Base-by-base conservation (phyloP, 2,888 invertebrate species). In the Pandemis heparana region DNA sequence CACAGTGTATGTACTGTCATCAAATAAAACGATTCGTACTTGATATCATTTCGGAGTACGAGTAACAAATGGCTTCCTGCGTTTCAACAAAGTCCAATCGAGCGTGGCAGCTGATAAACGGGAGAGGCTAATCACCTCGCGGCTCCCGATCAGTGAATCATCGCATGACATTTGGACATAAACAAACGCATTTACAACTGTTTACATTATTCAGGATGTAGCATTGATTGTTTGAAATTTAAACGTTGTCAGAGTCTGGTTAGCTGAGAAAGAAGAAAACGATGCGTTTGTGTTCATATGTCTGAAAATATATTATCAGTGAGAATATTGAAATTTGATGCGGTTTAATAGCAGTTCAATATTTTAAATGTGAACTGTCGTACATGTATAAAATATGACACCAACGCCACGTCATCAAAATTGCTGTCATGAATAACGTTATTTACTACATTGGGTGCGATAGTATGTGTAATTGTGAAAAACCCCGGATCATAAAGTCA, bases 51-150 rank as follows among this genome's bases (percentile, higher is more conserved):
- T 73, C 64, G 39, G 41, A 23, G 32, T 73, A 68, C 67, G 39
- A n/a, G 46, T 73, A 69, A 73, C 69, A 69, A 68, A 73, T 64
- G 23, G 59, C 64, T 64, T 73, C 73, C 73, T 73, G 73, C 60
- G 38, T 51, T 51, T 63, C 68, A 64, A 64, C 68, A 68, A 68
- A 41, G 69, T 63, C 61, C 63, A 63, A 68, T 68, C 62, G 48
- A 16, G 53, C 48, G 65, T 51, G 65, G 16, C 51, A n/a, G 39
- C 65, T 53, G 65, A 65, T 65, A 65, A 65, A 65, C 65, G 65
- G 51, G 65, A 65, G 65, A 65, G 65, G 51, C 65, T 65, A 65
- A 65, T 65, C 51, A 65, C 65, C 65, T 38, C 61, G 61, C 18
- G 43, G 12, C 18, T 62, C 62, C 41, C 39, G 18, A 51, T 51